Evolutionary conservation across 1,140 invertebrate species (phyloP), one percentile per base, ranked within the genome.

Genomic region (Diabrotica virgifera): DNA sequence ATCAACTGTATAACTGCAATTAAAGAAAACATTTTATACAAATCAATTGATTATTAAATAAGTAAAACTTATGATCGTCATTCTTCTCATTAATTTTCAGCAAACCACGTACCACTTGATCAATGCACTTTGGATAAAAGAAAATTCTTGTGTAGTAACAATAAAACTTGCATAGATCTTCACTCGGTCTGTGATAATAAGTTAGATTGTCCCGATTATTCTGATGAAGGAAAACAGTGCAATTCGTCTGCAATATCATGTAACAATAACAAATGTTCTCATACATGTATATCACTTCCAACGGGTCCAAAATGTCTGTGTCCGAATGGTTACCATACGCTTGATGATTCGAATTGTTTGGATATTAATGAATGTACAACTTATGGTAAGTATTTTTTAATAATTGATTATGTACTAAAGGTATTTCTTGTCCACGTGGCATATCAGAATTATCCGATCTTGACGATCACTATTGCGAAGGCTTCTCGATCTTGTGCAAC

Each of bases 361-460:
- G 75, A 96, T 76, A 86, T 94, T 12, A 83, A 96, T 77, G 94
- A 96, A 78, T 96, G 94, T 76, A 83, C 87, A 62, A 80, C 77
- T 7, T 88, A 86, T 53, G 89, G 90, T 72, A 67, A 65, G 70
- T 58, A 57, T 46, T 24, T 24, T n/a, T 51, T n/a, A 50, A 24
- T 4, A 24, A 24, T 24, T 24, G 24, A 24, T 24, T 24, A 24
- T 24, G 1, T 24, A 24, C 24, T 24, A 2, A 24, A 24, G 24
- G 24, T 24, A n/a, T n/a, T n/a, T n/a, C n/a, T n/a, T n/a, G n/a
- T n/a, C n/a, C n/a, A n/a, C n/a, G n/a, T n/a, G n/a, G n/a, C n/a
- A n/a, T n/a, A n/a, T n/a, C n/a, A n/a, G n/a, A n/a, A n/a, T n/a
- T n/a, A n/a, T n/a, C n/a, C n/a, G n/a, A n/a, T n/a, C n/a, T n/a